Conservation (phyloP, 2,888 invertebrate species). For the Orgyia antiqua region DNA sequence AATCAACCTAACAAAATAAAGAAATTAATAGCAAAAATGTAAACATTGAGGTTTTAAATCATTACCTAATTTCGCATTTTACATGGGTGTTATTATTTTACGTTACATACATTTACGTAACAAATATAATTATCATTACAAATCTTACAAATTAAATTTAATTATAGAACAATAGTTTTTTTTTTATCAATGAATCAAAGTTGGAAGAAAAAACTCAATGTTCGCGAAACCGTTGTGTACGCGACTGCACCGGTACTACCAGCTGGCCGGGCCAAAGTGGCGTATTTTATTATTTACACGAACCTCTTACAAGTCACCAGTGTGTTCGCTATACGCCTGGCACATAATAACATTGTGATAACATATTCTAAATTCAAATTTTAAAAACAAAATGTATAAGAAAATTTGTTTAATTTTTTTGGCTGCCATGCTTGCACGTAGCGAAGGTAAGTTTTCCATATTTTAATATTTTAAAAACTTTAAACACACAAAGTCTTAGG, state of each 20-base stretch:
- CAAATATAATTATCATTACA: too few relatives aligned
- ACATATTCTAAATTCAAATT: conserved; percentile 7
- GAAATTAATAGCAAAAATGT: too few relatives aligned
- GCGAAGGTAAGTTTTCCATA: conserved; percentile 38
- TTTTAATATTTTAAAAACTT: conserved; percentile 1
- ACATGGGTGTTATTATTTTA: too few relatives aligned
- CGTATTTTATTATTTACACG: conserved; percentile 47
- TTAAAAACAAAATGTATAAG: conserved; percentile 35
- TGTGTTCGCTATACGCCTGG: conserved; percentile 16
- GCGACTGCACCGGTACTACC: conserved; percentile 55
- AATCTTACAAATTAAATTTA: too few relatives aligned
- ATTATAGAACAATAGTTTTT: too few relatives aligned
- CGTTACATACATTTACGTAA: too few relatives aligned
- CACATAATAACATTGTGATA: conserved; percentile 5
- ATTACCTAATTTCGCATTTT: too few relatives aligned
- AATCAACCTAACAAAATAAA: too few relatives aligned
- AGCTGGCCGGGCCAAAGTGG: conserved; percentile 39
- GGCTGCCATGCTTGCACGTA: conserved; percentile 32
- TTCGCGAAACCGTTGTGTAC: conserved; percentile 27
- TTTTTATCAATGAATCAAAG: too few relatives aligned
- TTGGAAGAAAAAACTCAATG: too few relatives aligned
- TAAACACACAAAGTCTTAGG: too few relatives aligned
- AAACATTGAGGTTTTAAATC: too few relatives aligned
- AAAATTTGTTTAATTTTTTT: conserved; percentile 40
- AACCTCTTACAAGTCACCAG: conserved; percentile 23